phyloP scores from a whole-genome alignment of 2,888 invertebrate species.

The Cheilosia urbana region DNA sequence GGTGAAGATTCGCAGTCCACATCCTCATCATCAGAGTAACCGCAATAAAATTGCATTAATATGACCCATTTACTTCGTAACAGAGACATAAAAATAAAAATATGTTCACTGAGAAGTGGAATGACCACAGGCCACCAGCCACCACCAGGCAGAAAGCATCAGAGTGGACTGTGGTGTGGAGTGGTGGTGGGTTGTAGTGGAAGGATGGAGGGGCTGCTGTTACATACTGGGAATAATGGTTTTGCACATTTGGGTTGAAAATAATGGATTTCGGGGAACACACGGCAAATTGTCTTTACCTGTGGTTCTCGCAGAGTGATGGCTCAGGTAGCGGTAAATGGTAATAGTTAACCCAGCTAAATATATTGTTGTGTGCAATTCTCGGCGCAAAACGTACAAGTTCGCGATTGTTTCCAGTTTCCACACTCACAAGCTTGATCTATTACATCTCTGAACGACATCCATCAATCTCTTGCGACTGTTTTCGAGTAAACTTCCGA shows the following conservation, averaged over 20 bases:
- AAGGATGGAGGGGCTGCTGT: slow-evolving; percentile 29
- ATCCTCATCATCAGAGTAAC: slow-evolving; percentile 37
- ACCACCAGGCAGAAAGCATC: slow-evolving; percentile 26
- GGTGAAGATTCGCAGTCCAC: neutral
- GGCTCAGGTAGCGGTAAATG: no score
- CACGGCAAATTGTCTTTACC: no score
- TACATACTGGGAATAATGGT: slow-evolving; percentile 58
- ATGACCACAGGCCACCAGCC: slow-evolving; percentile 32
- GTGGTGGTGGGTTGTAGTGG: neutral
- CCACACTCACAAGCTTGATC: no score
- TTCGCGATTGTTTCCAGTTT: no score
- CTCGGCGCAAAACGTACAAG: no score
- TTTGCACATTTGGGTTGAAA: slow-evolving; percentile 8
- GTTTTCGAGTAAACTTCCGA: neutral
- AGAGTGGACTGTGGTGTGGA: neutral
- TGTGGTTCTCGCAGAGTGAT: no score
- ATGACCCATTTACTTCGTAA: slow-evolving; percentile 64
- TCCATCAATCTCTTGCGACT: no score
- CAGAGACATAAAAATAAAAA: slow-evolving; percentile 68
- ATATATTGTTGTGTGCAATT: no score
- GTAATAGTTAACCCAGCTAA: no score
- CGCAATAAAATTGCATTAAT: slow-evolving; percentile 67
- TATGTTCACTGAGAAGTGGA: slow-evolving; percentile 21
- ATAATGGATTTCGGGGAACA: no score
- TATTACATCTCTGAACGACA: no score